Evolutionary conservation across 2,113 vertebrate genomes (phyloP).

Genomic region (Rattus rattus): DNA sequence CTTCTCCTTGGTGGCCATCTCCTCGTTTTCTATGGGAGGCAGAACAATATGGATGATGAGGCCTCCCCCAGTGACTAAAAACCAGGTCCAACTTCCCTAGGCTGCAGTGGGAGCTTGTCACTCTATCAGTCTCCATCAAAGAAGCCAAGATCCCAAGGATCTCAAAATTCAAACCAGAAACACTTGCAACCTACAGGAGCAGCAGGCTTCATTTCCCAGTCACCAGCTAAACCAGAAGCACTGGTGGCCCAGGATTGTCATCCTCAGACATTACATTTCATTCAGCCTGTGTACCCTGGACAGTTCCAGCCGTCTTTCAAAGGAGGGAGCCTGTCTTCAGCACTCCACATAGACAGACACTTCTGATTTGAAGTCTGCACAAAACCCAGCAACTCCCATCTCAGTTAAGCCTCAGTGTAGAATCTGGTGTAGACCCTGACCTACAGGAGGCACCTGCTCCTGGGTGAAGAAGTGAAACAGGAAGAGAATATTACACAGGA

Average conservation of each 20-base stretch:
- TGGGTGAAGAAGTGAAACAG: not conserved
- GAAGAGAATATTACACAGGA: not conserved
- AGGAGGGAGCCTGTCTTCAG: not conserved
- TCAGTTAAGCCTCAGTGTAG: too few relatives aligned
- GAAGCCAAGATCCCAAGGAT: not conserved
- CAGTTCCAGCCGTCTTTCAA: not conserved
- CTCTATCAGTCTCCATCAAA: not conserved
- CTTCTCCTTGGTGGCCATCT: conserved; percentile 98
- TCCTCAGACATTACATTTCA: not conserved
- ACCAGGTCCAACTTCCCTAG: not conserved
- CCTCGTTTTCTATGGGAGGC: conserved; percentile 70
- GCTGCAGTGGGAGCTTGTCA: not conserved
- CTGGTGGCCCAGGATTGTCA: rapidly evolving
- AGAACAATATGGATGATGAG: rapidly evolving
- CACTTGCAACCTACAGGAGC: not conserved
- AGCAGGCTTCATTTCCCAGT: not conserved
- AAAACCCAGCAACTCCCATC: not conserved
- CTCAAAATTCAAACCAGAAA: not conserved
- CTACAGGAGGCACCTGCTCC: rapidly evolving
- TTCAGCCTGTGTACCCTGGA: not conserved
- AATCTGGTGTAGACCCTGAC: not conserved
- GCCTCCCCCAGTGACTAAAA: not conserved
- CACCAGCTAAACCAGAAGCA: not conserved
- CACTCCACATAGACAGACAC: not conserved
- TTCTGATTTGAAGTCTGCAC: not conserved